phyloP scores from a whole-genome alignment of 2,888 invertebrate species.

The Julus scandinavius region DNA sequence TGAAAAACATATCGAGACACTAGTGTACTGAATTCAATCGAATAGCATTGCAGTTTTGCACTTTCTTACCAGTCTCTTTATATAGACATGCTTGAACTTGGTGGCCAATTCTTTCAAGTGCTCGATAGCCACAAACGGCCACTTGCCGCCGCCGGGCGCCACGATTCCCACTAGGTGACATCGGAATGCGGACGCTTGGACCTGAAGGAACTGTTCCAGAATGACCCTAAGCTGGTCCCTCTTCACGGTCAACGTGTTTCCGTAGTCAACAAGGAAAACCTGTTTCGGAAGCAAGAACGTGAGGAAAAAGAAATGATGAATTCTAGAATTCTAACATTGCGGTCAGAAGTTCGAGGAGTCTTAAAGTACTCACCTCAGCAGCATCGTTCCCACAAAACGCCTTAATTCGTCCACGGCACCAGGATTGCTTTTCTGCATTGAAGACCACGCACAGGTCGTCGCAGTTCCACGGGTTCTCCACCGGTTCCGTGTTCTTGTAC shows the following conservation, averaged over 20 bases:
- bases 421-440: neutral
- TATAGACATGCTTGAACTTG: conserved; percentile 54
- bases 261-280: conserved; percentile 77
- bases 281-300: conserved; percentile 59
- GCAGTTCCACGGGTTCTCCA: neutral
- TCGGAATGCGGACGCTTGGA: conserved; percentile 73
- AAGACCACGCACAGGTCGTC: neutral
- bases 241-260: conserved; percentile 69
- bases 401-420: conserved; percentile 38
- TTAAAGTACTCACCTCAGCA: neutral
- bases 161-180: conserved; percentile 77
- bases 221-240: conserved; percentile 69
- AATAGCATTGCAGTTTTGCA: neutral
- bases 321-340: no score
- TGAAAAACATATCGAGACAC: conserved; percentile 55
- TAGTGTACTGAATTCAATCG: no score
- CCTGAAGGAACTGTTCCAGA: conserved; percentile 68
- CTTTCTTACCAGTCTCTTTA: conserved; percentile 51
- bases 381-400: neutral
- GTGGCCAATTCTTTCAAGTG: conserved; percentile 61
- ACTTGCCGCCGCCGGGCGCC: conserved; percentile 72
- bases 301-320: neutral
- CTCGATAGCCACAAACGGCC: conserved; percentile 64
- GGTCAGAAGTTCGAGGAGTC: neutral
- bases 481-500: neutral